A percentile compares a stretch with the other conserved stretches of the same genome.
phyloP scores from a whole-genome alignment of 2,797 vertebrate species.

The Acrocephalus scirpaceus region DNA sequence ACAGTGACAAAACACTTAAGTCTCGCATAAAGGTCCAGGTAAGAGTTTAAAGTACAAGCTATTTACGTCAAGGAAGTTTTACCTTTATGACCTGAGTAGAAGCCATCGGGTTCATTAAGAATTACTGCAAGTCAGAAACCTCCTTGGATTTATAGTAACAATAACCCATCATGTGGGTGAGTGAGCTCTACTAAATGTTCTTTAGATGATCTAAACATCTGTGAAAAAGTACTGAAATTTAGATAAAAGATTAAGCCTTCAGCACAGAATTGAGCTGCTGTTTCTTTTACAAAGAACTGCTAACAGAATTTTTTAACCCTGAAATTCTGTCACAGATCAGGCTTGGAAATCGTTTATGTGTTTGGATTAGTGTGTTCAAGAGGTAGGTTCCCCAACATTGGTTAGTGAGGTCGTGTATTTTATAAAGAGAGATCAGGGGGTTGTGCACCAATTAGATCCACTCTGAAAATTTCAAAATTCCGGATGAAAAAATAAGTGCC shows the following conservation, averaged over 20 bases:
- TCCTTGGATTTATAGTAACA: not conserved
- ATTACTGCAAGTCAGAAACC: not conserved
- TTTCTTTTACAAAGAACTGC: not conserved
- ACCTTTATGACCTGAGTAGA: not conserved
- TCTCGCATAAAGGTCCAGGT: not conserved
- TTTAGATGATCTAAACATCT: not conserved
- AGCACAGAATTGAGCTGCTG: not conserved
- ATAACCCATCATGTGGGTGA: not conserved
- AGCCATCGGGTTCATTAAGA: not conserved
- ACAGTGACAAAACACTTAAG: constrained; percentile 9
- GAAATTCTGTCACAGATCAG: not conserved
- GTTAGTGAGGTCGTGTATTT: not conserved
- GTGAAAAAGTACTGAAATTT: not conserved
- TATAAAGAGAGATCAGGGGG: rapidly evolving
- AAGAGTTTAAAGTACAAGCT: constrained; percentile 34
- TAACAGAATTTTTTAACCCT: not conserved
- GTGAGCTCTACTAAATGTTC: not conserved
- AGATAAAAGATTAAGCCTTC: not conserved
- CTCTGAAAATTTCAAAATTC: not conserved
- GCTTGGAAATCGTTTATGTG: not conserved
- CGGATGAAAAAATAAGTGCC: not conserved
- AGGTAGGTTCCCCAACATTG: not conserved
- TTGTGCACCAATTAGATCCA: not conserved
- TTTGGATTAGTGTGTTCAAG: not conserved
- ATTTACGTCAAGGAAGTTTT: constrained; percentile 40